Base-by-base conservation (phyloP, 2,888 invertebrate genomes). In the Diarsia mendica region DNA sequence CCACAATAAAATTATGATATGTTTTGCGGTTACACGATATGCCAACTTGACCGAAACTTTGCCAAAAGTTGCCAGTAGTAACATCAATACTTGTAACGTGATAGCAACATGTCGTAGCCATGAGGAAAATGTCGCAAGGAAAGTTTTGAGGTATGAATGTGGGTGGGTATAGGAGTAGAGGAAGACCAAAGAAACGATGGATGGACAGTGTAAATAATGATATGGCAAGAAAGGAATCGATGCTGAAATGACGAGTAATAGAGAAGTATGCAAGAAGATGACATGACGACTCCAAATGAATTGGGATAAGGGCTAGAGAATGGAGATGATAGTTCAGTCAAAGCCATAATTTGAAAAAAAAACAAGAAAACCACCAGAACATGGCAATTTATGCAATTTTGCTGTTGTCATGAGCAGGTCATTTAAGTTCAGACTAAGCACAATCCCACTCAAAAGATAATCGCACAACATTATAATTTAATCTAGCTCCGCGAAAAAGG, bases 391-490 rank as follows among this genome's bases (percentile, higher is more conserved):
- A 39, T 79, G 51, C 48, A 53, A 58, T 67, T 58, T 64, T 60
- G 51, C 44, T 68, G 55, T 51, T 72, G 66, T 55, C 58, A 64
- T 53, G 63, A 53, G 53, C 46, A 49, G 15, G 28, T 67, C 58
- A 70, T 79, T 67, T 28, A 15, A 55, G 58, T 64, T 74, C 60
- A 61, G 55, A 8, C 39, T 70, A 75, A 53, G 46, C 53, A 53
- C 46, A 67, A 64, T 55, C 46, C 72, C 55, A 79, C 67, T 72
- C 39, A 18, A 46, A 83, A 67, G 53, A 64, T 71, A 75, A 84
- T 75, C 18, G 51, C 58, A 28, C 46, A 28, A 68, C 63, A 84
- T 84, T 80, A 84, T 72, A 80, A 80, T 84, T 84, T 53, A 58
- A 80, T 80, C 69, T 66, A 80, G 4, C 65, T 80, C n/a, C 48